A percentile compares a stretch with the other conserved stretches of the same genome.
These are phyloP conservation scores for Turritopsis rubra DNA, from an alignment of 30 jellyfish, hydroid and myxozoan species.

Conservation along the genomic window DNA sequence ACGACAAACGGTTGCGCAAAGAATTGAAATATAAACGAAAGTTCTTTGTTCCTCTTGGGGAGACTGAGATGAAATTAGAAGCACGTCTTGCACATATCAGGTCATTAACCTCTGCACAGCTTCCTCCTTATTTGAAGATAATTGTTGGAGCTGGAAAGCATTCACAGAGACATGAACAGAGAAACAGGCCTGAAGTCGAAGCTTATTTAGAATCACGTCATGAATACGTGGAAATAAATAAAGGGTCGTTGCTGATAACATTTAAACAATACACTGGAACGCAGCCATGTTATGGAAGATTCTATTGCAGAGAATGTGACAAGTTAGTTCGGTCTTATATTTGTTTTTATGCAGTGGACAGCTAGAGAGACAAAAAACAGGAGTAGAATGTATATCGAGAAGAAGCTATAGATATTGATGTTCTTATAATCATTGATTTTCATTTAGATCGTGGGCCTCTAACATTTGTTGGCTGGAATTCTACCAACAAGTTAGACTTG, in stretches of 20 bases:
- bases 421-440: neutral
- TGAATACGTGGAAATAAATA: neutral
- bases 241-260: slow-evolving; percentile 4
- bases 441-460: slow-evolving; percentile 13
- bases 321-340: neutral
- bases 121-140: neutral
- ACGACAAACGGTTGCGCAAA: neutral
- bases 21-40: neutral
- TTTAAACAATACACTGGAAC: neutral
- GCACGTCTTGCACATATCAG: neutral
- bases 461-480: neutral
- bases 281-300: slow-evolving; percentile 14
- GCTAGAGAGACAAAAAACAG: neutral
- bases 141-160: slow-evolving; percentile 3
- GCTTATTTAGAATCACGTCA: neutral
- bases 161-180: neutral
- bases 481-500: neutral
- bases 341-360: neutral
- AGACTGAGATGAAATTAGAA: neutral
- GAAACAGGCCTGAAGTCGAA: neutral
- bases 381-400: neutral
- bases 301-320: slow-evolving; percentile 5
- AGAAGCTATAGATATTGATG: neutral
- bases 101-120: neutral
- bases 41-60: neutral